Evolutionary conservation across 2,797 vertebrate genomes (phyloP).

Genomic region (Chromobotia macracanthus): DNA sequence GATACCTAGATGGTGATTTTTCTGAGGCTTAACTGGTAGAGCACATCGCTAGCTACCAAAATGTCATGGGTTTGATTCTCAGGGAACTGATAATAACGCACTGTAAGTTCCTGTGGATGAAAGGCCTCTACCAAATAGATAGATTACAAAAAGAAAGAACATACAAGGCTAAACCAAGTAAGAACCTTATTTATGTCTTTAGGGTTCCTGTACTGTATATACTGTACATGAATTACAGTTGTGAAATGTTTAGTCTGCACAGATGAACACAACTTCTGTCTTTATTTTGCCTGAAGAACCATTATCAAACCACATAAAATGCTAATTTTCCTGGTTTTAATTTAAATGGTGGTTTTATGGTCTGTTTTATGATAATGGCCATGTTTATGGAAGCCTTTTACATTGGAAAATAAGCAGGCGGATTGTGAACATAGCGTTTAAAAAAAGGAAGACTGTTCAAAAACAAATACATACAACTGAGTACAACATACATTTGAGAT

Average conservation of each 20-base stretch:
- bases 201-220: neutral
- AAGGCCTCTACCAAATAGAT: neutral
- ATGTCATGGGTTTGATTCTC: neutral
- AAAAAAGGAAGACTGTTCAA: neutral
- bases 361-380: constrained; percentile 10
- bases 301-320: neutral
- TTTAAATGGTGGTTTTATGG: constrained; percentile 31
- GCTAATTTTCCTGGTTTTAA: constrained; percentile 11
- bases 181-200: neutral
- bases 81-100: neutral
- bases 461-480: neutral
- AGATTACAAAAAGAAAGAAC: too few relatives aligned
- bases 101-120: neutral
- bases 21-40: too few relatives aligned
- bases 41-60: neutral
- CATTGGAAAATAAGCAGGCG: neutral
- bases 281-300: neutral
- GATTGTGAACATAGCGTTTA: neutral
- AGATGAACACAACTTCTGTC: neutral
- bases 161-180: too few relatives aligned
- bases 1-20: neutral
- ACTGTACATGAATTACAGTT: neutral
- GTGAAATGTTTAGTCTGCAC: neutral
- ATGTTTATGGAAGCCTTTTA: constrained; percentile 27
- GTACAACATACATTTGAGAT: neutral